Evolutionary conservation across 2,888 invertebrate genomes (phyloP).

Genomic region (Drosophila anomelani): DNA sequence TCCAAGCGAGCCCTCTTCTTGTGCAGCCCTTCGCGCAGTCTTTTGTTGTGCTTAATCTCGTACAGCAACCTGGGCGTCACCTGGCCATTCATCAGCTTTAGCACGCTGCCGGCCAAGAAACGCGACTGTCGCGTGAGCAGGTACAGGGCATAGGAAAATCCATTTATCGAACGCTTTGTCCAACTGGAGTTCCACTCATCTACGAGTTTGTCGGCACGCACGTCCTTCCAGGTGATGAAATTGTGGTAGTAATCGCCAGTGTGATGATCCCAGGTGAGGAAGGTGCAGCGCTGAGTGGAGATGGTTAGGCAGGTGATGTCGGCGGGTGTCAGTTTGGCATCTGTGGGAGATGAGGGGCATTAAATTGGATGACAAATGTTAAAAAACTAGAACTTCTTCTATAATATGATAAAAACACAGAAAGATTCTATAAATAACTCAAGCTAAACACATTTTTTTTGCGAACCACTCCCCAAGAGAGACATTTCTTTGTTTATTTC

Average conservation of each 20-base stretch:
- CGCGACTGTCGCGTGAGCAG: constrained; percentile 91
- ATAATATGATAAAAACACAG: background rate
- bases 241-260: constrained; percentile 92
- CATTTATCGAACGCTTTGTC: constrained; percentile 87
- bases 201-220: constrained; percentile 90
- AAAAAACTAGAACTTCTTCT: too few species aligned
- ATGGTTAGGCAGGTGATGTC: constrained; percentile 93
- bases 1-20: constrained; percentile 91
- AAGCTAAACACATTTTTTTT: background rate
- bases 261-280: constrained; percentile 92
- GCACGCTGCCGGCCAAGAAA: constrained; percentile 93
- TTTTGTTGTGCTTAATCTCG: constrained; percentile 90
- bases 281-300: constrained; percentile 92
- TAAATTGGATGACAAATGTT: too few species aligned
- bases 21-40: constrained; percentile 88
- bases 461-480: background rate
- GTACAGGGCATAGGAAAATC: constrained; percentile 87
- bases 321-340: constrained; percentile 88
- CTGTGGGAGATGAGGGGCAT: constrained; percentile 84
- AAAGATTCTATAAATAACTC: background rate
- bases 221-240: constrained; percentile 96
- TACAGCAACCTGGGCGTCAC: constrained; percentile 91
- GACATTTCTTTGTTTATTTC: background rate
- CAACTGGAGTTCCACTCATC: constrained; percentile 92
- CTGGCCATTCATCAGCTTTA: constrained; percentile 94